A percentile compares a stretch with the other conserved stretches of the same genome.
Evolutionary conservation across 2,888 invertebrate species (phyloP).

Genomic region (Cecidostiba fungosa): DNA sequence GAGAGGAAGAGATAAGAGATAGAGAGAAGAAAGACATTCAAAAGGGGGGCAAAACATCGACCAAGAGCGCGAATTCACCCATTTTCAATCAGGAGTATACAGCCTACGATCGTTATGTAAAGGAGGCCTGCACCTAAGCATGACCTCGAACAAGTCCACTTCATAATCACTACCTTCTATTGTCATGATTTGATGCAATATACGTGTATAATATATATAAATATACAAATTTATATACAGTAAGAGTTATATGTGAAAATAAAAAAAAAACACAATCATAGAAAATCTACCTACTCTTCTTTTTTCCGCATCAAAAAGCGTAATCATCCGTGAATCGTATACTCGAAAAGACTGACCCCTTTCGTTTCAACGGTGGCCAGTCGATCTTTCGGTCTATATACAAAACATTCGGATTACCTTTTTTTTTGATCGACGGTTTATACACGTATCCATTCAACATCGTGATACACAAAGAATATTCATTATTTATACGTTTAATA

Average conservation of each 20-base stretch:
- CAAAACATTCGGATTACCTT: slow-evolving; percentile 11
- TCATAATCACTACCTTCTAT: neutral
- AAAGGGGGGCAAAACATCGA: slow-evolving; percentile 24
- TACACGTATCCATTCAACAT: slow-evolving; percentile 33
- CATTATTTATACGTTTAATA: neutral
- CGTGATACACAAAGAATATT: slow-evolving; percentile 7
- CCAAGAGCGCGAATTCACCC: slow-evolving; percentile 54
- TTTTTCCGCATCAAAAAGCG: slow-evolving; percentile 24
- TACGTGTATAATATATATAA: neutral
- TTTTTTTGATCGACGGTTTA: slow-evolving; percentile 25
- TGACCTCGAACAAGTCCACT: neutral
- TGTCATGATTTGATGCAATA: slow-evolving; percentile 30
- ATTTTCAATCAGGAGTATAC: slow-evolving; percentile 58
- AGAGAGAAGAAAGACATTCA: slow-evolving; percentile 33
- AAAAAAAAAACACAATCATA: neutral
- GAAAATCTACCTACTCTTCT: slow-evolving; percentile 24
- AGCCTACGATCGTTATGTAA: neutral
- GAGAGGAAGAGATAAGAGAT: neutral
- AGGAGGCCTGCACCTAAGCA: slow-evolving; percentile 22
- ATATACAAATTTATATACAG: neutral
- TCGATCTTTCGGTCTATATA: neutral
- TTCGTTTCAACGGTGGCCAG: neutral
- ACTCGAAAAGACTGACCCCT: neutral
- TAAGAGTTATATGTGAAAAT: neutral
- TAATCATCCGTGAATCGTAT: neutral